Evolutionary conservation across 64 coral and sea anemone genomes (phyloP).

Genomic region (Pocillopora damicornis): DNA sequence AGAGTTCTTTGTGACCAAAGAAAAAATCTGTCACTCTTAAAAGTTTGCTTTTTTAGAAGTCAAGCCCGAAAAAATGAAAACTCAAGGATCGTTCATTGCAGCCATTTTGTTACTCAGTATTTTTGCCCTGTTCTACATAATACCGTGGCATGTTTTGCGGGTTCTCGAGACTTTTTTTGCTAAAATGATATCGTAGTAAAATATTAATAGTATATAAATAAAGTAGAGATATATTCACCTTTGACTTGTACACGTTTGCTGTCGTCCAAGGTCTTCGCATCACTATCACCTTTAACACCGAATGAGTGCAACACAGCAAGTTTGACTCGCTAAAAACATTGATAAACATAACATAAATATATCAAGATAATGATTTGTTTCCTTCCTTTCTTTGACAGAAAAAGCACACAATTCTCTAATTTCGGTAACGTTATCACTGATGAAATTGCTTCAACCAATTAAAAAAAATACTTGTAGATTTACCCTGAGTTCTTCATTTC

Average conservation of each 20-base stretch:
- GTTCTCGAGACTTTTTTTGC: no score
- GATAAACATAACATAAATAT: background rate
- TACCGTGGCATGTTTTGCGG: no score
- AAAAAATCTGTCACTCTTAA: no score
- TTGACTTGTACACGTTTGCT: constrained; percentile 28
- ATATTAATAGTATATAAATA: background rate
- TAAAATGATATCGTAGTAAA: no score
- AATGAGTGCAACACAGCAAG: constrained; percentile 37
- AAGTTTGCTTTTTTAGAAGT: no score
- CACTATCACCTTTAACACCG: constrained; percentile 8
- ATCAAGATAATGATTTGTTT: background rate
- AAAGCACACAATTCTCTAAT: background rate
- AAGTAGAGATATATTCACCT: background rate
- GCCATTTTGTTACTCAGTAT: no score
- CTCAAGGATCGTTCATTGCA: no score
- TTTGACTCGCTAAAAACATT: constrained; percentile 43
- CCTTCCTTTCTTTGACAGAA: background rate
- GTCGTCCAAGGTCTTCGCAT: constrained; percentile 23
- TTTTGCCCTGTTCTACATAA: no score
- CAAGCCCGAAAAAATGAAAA: no score
- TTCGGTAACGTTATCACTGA: no score
- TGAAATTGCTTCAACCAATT: background rate
- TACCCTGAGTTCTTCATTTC: constrained; percentile 87
- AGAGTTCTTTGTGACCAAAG: no score
- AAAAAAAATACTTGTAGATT: background rate